phyloP scores from a whole-genome alignment of 2,113 vertebrate species.

The Cottus gobio region DNA sequence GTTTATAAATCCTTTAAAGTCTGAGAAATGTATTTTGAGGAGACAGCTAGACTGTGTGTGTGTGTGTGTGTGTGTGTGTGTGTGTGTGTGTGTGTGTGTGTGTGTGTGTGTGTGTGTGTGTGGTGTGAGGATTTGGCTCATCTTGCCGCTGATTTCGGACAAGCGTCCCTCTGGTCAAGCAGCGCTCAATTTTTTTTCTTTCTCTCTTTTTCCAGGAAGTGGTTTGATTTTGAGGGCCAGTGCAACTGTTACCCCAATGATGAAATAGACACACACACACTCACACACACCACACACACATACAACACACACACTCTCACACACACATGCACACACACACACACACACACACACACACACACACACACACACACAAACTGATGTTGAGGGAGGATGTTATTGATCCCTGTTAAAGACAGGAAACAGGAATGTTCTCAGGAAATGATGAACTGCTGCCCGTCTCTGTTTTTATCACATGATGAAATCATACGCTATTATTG shows the following conservation, averaged over 20 bases:
- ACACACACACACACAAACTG: conserved; percentile 6
- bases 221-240: conserved; percentile 45
- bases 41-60: conserved; percentile 8
- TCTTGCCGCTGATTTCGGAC: conserved; percentile 54
- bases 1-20: conserved; percentile 25
- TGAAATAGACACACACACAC: conserved; percentile 27
- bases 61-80: conserved; percentile 23
- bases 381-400: conserved; percentile 45
- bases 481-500: conserved; percentile 44
- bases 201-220: conserved; percentile 21
- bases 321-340: conserved; percentile 19
- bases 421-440: conserved; percentile 51
- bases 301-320: conserved; percentile 26
- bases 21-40: conserved; percentile 5
- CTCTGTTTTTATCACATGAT: conserved; percentile 16
- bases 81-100: conserved; percentile 23
- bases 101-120: not conserved
- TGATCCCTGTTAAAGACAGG: conserved; percentile 66
- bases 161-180: conserved; percentile 55
- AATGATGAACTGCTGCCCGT: conserved; percentile 20
- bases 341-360: conserved; percentile 23
- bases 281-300: conserved; percentile 18
- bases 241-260: conserved; percentile 39
- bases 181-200: not conserved
- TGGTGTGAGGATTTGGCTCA: conserved; percentile 45